Evolutionary conservation across 2,113 vertebrate genomes (phyloP).

Genomic region (Lepisosteus oculatus): DNA sequence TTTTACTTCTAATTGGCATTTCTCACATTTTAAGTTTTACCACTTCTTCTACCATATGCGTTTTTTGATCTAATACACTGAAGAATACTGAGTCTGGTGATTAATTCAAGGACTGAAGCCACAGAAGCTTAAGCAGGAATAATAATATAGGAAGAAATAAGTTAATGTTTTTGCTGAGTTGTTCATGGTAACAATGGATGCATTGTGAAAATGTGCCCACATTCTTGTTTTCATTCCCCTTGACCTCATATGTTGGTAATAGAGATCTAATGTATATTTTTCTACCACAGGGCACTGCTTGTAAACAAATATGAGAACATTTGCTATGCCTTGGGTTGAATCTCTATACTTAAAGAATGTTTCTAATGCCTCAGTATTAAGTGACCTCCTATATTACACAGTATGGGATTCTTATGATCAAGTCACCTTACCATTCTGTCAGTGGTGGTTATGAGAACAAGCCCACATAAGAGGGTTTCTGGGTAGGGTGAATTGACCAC

Average conservation of each 20-base stretch:
- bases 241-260: constrained; percentile 35
- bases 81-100: background rate
- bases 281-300: constrained; percentile 28
- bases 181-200: background rate
- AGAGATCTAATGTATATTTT: constrained; percentile 56
- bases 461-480: constrained; percentile 68
- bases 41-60: constrained; percentile 26
- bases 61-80: background rate
- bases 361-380: background rate
- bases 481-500: constrained; percentile 60
- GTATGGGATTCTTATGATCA: constrained; percentile 57
- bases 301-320: constrained; percentile 42
- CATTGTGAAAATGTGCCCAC: constrained; percentile 38
- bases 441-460: constrained; percentile 62
- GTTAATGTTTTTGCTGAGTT: constrained; percentile 22
- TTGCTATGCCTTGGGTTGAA: constrained; percentile 33
- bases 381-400: constrained; percentile 54
- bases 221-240: constrained; percentile 38
- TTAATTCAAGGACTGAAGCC: background rate
- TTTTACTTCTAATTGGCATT: constrained; percentile 34
- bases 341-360: no score
- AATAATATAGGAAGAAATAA: constrained; percentile 43
- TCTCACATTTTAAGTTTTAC: constrained; percentile 28
- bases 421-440: constrained; percentile 59
- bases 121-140: constrained; percentile 27